phyloP scores from a whole-genome alignment of 1,140 invertebrate species.

The Drosophila bipectinata region DNA sequence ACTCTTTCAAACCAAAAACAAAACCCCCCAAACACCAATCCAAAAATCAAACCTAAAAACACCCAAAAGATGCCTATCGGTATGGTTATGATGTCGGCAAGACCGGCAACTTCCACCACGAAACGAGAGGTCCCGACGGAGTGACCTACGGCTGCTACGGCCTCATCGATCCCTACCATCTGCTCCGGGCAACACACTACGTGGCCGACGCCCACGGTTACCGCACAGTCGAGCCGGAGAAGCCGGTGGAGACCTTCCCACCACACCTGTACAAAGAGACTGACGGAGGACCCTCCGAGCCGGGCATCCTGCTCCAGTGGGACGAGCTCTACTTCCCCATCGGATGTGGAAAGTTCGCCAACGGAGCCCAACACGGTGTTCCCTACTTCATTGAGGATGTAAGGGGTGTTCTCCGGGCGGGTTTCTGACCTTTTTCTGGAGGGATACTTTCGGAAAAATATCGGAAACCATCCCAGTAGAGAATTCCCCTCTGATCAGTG shows the following conservation, averaged over 20 bases:
- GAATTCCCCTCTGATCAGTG: slow-evolving; percentile 7
- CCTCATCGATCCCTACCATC: slow-evolving; percentile 88
- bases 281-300: slow-evolving; percentile 82
- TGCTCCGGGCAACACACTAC: slow-evolving; percentile 89
- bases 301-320: slow-evolving; percentile 86
- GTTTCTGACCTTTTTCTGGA: slow-evolving; percentile 10
- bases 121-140: slow-evolving; percentile 89
- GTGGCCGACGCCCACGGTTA: slow-evolving; percentile 91
- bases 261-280: slow-evolving; percentile 61
- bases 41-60: slow-evolving; percentile 24
- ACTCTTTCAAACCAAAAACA: slow-evolving; percentile 27
- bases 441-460: not conserved
- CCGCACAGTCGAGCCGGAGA: slow-evolving; percentile 88
- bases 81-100: slow-evolving; percentile 89
- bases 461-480: not conserved
- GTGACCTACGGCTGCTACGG: slow-evolving; percentile 92
- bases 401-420: slow-evolving; percentile 35
- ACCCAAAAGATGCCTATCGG: slow-evolving; percentile 86
- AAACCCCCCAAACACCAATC: slow-evolving; percentile 23
- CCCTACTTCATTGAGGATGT: slow-evolving; percentile 69
- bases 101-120: slow-evolving; percentile 91
- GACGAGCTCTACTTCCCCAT: slow-evolving; percentile 87
- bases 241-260: slow-evolving; percentile 89
- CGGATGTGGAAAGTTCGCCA: slow-evolving; percentile 85
- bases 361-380: slow-evolving; percentile 73